These are phyloP conservation scores for Sternarchorhynchus goeldii DNA, from an alignment of 2,797 vertebrate genomes.

Conservation along the genomic window DNA sequence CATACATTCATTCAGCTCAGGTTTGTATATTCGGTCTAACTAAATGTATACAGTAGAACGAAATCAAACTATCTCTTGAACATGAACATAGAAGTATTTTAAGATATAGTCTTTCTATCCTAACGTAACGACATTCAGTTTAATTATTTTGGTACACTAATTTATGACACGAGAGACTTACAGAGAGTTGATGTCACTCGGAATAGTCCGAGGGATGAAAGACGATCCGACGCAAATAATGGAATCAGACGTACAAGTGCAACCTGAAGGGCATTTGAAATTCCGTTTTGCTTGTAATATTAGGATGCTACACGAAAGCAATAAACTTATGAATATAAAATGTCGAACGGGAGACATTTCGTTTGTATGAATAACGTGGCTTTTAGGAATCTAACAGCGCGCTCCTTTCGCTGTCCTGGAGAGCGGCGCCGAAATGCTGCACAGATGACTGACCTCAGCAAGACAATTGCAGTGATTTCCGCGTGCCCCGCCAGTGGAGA, in stretches of 20 bases:
- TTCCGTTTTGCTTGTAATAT: slow-evolving; percentile 40
- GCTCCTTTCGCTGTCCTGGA: slow-evolving; percentile 51
- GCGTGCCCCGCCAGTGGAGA: slow-evolving; percentile 36
- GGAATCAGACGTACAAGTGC: slow-evolving; percentile 92
- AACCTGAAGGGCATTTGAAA: slow-evolving; percentile 87
- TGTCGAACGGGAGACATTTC: slow-evolving; percentile 56
- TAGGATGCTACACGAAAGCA: slow-evolving; percentile 21
- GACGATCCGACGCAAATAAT: slow-evolving; percentile 90
- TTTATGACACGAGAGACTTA: slow-evolving; percentile 70
- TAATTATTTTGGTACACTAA: background rate
- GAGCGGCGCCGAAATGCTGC: slow-evolving; percentile 58
- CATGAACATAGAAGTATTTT: background rate
- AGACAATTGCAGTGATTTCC: slow-evolving; percentile 67
- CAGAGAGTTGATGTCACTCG: slow-evolving; percentile 90
- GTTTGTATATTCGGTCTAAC: slow-evolving; percentile 29
- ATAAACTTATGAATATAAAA: slow-evolving; percentile 65
- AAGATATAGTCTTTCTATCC: background rate
- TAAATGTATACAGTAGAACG: background rate
- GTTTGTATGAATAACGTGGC: slow-evolving; percentile 28
- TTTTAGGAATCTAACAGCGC: background rate
- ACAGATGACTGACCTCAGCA: slow-evolving; percentile 69
- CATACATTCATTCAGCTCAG: background rate
- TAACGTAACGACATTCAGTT: no score
- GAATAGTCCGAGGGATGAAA: slow-evolving; percentile 82
- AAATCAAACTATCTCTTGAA: background rate